Percentiles rank a stretch among this genome's conserved stretches.
phyloP scores from a whole-genome alignment of 2,888 invertebrate species.

The Campaea margaritaria region DNA sequence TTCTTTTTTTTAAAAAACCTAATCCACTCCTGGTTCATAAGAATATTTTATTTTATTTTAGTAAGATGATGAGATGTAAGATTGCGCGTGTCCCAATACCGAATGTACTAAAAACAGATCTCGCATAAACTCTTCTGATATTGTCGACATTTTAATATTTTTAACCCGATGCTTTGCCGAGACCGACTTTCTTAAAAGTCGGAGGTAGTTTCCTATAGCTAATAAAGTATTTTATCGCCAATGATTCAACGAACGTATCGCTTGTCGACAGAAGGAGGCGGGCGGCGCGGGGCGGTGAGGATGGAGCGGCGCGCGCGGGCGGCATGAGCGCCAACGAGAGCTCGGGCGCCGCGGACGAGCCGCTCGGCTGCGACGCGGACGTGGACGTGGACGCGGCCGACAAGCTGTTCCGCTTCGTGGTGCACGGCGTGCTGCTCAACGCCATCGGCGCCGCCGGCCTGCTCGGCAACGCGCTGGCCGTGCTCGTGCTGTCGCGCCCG shows the following conservation, averaged over 20 bases:
- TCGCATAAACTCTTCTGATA: too few species aligned
- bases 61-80: too few species aligned
- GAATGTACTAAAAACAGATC: too few species aligned
- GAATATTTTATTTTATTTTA: too few species aligned
- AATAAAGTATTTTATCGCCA: too few species aligned
- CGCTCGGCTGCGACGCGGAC: conserved; percentile 69
- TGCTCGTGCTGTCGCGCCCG: conserved; percentile 95
- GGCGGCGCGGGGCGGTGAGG: conserved; percentile 34
- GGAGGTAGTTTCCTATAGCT: too few species aligned
- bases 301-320: conserved; percentile 44
- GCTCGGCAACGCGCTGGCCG: conserved; percentile 95
- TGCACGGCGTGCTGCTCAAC: conserved; percentile 93
- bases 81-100: too few species aligned
- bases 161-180: too few species aligned
- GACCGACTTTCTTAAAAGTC: too few species aligned
- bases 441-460: conserved; percentile 93
- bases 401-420: conserved; percentile 90
- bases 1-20: too few species aligned
- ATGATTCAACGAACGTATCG: background rate
- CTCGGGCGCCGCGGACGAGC: conserved; percentile 43
- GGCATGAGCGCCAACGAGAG: conserved; percentile 55
- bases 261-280: conserved; percentile 12
- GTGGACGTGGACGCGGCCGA: conserved; percentile 72
- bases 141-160: too few species aligned
- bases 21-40: too few species aligned